Evolutionary conservation across 2,888 invertebrate species (phyloP), one percentile per base, ranked within the genome.

Genomic region (Diadromus collaris): DNA sequence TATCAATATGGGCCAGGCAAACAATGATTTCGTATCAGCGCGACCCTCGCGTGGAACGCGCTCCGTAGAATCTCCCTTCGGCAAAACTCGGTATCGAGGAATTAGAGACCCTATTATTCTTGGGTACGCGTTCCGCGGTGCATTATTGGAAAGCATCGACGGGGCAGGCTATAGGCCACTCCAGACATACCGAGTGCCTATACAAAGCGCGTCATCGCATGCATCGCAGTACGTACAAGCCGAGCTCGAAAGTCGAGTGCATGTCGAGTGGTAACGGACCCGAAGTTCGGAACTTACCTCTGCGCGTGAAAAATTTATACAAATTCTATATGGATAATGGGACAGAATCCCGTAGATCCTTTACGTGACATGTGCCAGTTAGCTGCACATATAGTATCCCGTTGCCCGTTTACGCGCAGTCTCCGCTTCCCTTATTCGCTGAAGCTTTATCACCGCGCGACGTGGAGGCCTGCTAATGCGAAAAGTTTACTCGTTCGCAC

Each of bases 401-500:
- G 5, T 4, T 5, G 24, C 58, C 44, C 48, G 41, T 34, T 56
- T 61, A 38, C 34, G 38, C 19, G 38, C 19, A 34, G 48, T 19
- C 61, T 61, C 44, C 21, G 61, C 54, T 77, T 60, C 46, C 46
- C 60, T 60, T 21, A 29, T 9, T 29, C 29, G 29, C 48, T 9
- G 58, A 29, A 32, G 44, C 44, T 32, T 13, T 10, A 58, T 70
- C 58, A 46, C 44, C 60, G 65, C 69, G 64, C 41, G 61, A 41
- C 61, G 64, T 56, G 24, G 38, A 58, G 60, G 61, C 46, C 75
- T 63, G 67, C 78, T 82, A 81, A 82, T 81, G 82, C 79, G 80
- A 75, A 81, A 82, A 82, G 78, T 81, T 82, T 77, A 75, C 76
- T 82, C 79, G 72, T 81, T 81, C 76, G 80, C 81, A 82, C 82